phyloP scores from a whole-genome alignment of 2,888 invertebrate species.

The Drosophila lutescens region DNA sequence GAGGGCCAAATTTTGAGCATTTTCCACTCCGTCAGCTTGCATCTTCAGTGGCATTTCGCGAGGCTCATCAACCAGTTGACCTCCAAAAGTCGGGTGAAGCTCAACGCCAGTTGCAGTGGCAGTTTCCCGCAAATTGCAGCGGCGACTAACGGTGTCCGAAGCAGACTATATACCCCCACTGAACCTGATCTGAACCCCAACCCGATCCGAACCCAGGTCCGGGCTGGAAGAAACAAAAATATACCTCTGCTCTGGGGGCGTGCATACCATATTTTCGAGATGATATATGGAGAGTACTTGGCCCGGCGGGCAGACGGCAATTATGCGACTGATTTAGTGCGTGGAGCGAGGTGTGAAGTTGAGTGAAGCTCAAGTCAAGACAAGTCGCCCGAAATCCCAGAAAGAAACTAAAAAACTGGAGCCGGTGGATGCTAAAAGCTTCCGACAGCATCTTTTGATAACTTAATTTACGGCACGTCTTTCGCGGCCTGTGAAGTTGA shows the following conservation, averaged over 20 bases:
- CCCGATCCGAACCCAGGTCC: constrained; percentile 37
- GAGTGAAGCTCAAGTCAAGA: constrained; percentile 50
- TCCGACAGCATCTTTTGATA: constrained; percentile 76
- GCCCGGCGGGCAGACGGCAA: constrained; percentile 54
- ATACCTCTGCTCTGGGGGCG: constrained; percentile 56
- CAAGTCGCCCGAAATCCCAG: not conserved
- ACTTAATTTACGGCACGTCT: constrained; percentile 75
- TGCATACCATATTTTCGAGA: constrained; percentile 72
- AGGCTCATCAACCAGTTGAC: constrained; percentile 60
- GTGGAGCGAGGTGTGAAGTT: constrained; percentile 75
- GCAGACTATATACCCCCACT: constrained; percentile 18
- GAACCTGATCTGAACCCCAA: constrained; percentile 40
- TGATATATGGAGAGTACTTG: constrained; percentile 68
- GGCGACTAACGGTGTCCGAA: constrained; percentile 45
- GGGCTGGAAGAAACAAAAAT: not conserved
- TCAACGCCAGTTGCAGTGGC: constrained; percentile 35
- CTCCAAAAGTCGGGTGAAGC: constrained; percentile 56
- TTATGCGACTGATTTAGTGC: constrained; percentile 78
- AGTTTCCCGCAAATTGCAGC: constrained; percentile 33
- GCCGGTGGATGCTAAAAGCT: constrained; percentile 72
- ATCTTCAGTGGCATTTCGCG: constrained; percentile 15
- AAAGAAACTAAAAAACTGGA: constrained; percentile 2
- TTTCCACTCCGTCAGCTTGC: constrained; percentile 45
- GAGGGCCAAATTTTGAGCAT: constrained; percentile 45
- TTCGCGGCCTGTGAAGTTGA: constrained; percentile 49